Conservation (phyloP, 1,140 invertebrate genomes). For the Atta texana region DNA sequence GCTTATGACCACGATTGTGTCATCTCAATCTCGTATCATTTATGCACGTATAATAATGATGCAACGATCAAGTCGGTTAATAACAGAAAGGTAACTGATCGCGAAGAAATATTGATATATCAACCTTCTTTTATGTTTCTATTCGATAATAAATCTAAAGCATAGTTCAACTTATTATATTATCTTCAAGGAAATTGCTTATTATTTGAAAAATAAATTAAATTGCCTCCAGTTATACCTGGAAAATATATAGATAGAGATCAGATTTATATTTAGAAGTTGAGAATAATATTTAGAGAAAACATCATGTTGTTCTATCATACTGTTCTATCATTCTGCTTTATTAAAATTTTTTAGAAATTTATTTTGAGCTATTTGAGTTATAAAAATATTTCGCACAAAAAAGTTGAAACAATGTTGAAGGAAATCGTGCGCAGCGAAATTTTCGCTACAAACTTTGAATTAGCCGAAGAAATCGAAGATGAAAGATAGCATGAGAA, state of each 20-base stretch:
- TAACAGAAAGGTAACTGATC: background rate
- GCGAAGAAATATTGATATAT: background rate
- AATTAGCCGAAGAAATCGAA: background rate
- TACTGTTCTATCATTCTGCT: background rate
- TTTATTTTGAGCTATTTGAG: background rate
- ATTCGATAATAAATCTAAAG: background rate
- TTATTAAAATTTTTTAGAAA: conserved; percentile 36
- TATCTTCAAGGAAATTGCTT: background rate
- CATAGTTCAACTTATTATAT: background rate
- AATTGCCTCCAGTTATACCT: background rate
- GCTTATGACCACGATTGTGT: conserved; percentile 32
- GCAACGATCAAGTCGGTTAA: conserved; percentile 34
- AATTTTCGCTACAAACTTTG: background rate
- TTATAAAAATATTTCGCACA: too few relatives aligned
- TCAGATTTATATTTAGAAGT: background rate
- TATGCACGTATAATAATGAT: background rate
- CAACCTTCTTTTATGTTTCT: background rate
- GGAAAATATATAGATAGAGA: background rate
- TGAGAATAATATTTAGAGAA: background rate
- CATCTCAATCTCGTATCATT: conserved; percentile 24
- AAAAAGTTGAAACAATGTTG: background rate
- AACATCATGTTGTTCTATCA: background rate
- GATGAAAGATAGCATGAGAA: conserved; percentile 24
- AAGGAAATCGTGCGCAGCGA: background rate
- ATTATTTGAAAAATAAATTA: background rate